Evolutionary conservation across 2,888 invertebrate species (phyloP).

Genomic region (Acanthosoma haemorrhoidale): DNA sequence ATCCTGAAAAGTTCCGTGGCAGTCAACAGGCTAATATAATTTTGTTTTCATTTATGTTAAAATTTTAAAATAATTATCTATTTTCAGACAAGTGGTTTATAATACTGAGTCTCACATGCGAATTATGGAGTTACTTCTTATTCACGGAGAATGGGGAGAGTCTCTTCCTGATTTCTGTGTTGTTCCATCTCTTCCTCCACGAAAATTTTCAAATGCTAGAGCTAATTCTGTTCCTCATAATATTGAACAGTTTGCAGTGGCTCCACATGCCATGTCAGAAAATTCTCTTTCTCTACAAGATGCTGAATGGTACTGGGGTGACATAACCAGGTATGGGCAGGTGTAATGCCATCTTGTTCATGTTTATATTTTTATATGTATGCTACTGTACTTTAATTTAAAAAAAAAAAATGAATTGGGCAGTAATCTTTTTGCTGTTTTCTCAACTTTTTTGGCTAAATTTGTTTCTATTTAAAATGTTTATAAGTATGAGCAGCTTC

Average conservation of each 20-base stretch:
- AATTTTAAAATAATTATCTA: not conserved
- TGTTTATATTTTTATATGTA: not conserved
- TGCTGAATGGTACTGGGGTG: conserved; percentile 96
- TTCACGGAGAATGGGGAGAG: conserved; percentile 64
- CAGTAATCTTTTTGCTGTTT: too few species aligned
- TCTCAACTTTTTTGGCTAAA: too few species aligned
- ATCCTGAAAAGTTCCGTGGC: too few species aligned
- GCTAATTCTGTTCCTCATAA: not conserved
- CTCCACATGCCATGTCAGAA: conserved; percentile 26
- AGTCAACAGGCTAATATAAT: not conserved
- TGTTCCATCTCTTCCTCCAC: conserved; percentile 59
- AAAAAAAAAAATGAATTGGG: too few species aligned
- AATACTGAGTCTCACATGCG: conserved; percentile 68
- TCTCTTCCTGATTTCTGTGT: conserved; percentile 59
- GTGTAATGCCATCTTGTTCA: not conserved
- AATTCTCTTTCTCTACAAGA: conserved; percentile 53
- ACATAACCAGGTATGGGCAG: conserved; percentile 60
- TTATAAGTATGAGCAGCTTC: too few species aligned
- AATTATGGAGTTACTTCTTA: conserved; percentile 62
- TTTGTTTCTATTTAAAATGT: too few species aligned
- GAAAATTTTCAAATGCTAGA: conserved; percentile 51
- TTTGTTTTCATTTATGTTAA: not conserved
- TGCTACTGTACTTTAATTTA: not conserved
- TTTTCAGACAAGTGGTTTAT: conserved; percentile 64
- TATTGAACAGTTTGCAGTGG: not conserved